Conservation (phyloP, 2,888 invertebrate genomes). For the Pristionchus maxplancki region DNA sequence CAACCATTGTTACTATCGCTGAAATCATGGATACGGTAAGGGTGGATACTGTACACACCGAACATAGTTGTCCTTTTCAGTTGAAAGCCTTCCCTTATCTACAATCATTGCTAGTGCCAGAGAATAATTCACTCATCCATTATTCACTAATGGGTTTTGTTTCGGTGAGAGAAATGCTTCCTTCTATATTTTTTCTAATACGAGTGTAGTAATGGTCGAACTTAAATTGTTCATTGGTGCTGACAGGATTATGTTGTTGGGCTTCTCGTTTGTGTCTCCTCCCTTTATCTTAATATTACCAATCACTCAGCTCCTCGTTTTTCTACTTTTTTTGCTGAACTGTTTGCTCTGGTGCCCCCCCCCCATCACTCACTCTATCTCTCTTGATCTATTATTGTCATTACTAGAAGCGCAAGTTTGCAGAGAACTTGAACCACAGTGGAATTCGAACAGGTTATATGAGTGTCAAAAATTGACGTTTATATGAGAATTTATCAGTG, state of each 20-base stretch:
- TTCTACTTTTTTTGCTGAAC: neutral
- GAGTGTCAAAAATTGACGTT: no score
- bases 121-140: constrained; percentile 5
- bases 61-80: neutral
- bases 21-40: constrained; percentile 20
- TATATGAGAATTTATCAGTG: no score
- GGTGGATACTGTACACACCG: neutral
- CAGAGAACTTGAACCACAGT: neutral
- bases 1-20: neutral
- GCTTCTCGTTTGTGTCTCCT: neutral
- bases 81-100: constrained; percentile 29
- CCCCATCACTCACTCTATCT: neutral
- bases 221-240: neutral
- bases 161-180: neutral
- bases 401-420: neutral
- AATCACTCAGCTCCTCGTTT: neutral
- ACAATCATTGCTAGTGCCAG: constrained; percentile 28
- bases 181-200: neutral
- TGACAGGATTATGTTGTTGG: neutral
- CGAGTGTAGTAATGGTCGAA: neutral
- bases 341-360: constrained; percentile 30
- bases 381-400: constrained; percentile 25
- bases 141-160: neutral
- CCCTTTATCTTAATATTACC: neutral
- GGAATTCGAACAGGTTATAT: no score